These are phyloP conservation scores for Botia kubotai DNA, from an alignment of 2,797 vertebrate genomes.

Conservation along the genomic window DNA sequence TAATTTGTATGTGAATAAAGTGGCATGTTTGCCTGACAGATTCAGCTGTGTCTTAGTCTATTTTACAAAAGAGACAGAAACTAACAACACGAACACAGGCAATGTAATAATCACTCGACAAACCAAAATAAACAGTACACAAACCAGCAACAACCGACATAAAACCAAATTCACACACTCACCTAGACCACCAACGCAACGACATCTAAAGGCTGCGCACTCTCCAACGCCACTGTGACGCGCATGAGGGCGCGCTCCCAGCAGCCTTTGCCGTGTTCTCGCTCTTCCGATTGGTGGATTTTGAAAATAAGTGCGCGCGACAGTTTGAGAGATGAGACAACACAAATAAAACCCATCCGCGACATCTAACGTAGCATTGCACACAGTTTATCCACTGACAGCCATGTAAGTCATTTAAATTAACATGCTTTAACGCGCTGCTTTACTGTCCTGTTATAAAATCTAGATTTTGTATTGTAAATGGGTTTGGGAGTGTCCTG, in stretches of 20 bases:
- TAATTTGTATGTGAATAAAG: conserved; percentile 34
- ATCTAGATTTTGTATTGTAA: neutral
- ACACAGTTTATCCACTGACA: neutral
- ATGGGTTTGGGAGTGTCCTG: neutral
- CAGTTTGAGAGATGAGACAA: conserved; percentile 4
- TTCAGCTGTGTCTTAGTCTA: neutral
- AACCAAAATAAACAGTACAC: neutral
- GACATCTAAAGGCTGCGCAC: conserved; percentile 1
- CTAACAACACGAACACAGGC: neutral
- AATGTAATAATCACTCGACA: neutral
- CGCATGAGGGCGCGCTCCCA: conserved; percentile 14
- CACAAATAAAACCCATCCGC: neutral
- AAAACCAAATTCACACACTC: neutral
- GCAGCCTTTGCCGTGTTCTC: conserved; percentile 30
- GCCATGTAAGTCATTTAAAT: conserved; percentile 23
- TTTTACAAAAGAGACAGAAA: neutral
- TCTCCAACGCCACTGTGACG: neutral
- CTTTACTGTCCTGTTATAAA: neutral
- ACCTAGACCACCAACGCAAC: neutral
- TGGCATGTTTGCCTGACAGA: neutral
- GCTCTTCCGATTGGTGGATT: conserved; percentile 54
- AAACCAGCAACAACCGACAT: neutral
- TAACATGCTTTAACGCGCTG: neutral
- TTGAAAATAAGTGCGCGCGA: conserved; percentile 59
- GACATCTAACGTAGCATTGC: neutral